Conservation (phyloP, 2,113 vertebrate species). For the Myrmecophaga tridactyla region DNA sequence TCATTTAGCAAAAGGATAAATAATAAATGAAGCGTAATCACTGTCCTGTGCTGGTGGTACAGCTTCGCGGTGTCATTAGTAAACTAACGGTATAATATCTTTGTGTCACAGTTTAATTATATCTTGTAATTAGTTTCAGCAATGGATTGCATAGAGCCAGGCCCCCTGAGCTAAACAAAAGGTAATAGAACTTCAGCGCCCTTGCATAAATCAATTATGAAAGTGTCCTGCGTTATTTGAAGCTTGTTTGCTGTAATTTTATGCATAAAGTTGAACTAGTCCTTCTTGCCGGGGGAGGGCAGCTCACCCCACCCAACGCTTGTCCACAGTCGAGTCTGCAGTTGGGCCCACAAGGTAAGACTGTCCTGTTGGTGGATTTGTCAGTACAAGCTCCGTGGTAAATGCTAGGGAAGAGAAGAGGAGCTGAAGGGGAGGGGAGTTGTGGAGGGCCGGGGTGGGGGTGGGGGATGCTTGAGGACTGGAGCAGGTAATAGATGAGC, state of each 20-base stretch:
- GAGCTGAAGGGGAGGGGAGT: not conserved
- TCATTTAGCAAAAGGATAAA: constrained; percentile 99
- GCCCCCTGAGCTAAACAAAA: constrained; percentile 91
- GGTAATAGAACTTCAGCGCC: constrained; percentile 87
- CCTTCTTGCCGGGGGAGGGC: constrained; percentile 71
- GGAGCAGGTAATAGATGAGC: not conserved
- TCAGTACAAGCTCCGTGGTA: not conserved
- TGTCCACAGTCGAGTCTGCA: constrained; percentile 35
- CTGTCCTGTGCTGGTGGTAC: constrained; percentile 94
- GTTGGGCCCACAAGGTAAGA: not conserved
- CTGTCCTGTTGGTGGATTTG: accelerated
- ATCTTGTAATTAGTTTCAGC: constrained; percentile 99
- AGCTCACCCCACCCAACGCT: constrained; percentile 51
- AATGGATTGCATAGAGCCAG: constrained; percentile 95
- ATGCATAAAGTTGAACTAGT: constrained; percentile 81
- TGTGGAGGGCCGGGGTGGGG: accelerated
- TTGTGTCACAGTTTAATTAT: constrained; percentile 97
- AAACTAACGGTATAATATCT: constrained; percentile 90
- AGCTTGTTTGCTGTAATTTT: constrained; percentile 87
- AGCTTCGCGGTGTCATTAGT: constrained; percentile 93
- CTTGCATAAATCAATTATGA: constrained; percentile 87
- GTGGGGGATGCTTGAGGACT: accelerated
- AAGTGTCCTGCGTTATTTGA: constrained; percentile 85
- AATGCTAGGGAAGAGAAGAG: not conserved
- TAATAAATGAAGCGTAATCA: constrained; percentile 99